Conservation (phyloP, 2,113 vertebrate genomes). For the Progne subis region DNA sequence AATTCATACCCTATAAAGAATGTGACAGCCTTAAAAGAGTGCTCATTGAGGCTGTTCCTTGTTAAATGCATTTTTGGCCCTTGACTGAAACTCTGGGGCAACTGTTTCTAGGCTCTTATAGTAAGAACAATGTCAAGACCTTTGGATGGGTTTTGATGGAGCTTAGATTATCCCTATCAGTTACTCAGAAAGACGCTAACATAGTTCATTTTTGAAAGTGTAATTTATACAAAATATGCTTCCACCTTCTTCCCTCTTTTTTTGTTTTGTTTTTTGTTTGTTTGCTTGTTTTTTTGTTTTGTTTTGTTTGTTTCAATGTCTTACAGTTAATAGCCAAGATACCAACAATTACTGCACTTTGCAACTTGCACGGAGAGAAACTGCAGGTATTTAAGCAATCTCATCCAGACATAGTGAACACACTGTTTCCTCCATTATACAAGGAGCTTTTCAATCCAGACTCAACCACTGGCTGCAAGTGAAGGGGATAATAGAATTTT, state of each 20-base stretch:
- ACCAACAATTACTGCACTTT: slow-evolving; percentile 95
- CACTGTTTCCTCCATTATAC: slow-evolving; percentile 97
- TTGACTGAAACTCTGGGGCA: neutral
- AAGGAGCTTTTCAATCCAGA: slow-evolving; percentile 99
- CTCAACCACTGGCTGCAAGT: slow-evolving; percentile 93
- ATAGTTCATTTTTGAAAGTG: neutral
- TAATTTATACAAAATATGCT: neutral
- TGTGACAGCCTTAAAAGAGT: neutral
- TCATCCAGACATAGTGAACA: slow-evolving; percentile 96
- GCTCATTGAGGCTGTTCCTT: accelerated
- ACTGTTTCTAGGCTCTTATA: accelerated
- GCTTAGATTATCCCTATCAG: neutral
- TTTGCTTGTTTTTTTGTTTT: too few relatives aligned
- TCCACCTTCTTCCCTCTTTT: neutral
- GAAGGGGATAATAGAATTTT: slow-evolving; percentile 79
- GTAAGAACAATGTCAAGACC: neutral
- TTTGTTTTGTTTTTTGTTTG: neutral
- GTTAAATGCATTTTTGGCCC: neutral
- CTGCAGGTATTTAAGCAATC: slow-evolving; percentile 98
- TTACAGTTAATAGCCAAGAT: slow-evolving; percentile 95
- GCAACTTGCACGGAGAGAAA: slow-evolving; percentile 98
- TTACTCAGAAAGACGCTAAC: neutral
- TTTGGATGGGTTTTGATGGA: neutral
- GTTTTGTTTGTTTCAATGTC: neutral
- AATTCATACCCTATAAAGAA: neutral